Conservation (phyloP, 64 coral and sea anemone genomes). For the Actinia equina region DNA sequence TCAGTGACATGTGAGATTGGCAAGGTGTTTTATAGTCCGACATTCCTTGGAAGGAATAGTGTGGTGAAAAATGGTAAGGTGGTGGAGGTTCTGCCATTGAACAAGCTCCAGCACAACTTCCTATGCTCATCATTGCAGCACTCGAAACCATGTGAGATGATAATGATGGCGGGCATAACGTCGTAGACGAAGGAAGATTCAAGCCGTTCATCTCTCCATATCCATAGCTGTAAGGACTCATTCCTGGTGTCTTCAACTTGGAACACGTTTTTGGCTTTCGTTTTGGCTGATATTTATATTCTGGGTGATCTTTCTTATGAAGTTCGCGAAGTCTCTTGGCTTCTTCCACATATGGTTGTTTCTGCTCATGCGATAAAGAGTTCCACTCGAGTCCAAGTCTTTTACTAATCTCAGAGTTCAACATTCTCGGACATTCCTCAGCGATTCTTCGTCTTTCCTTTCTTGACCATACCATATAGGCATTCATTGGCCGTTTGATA, state of each 20-base stretch:
- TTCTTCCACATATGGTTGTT: constrained; percentile 92
- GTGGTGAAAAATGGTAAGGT: constrained; percentile 74
- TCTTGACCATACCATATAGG: constrained; percentile 99
- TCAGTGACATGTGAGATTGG: constrained; percentile 47
- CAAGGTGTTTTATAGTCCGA: constrained; percentile 69
- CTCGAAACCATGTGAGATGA: constrained; percentile 59
- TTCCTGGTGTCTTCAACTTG: constrained; percentile 71
- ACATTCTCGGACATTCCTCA: constrained; percentile 96
- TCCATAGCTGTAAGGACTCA: constrained; percentile 54
- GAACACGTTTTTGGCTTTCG: constrained; percentile 82
- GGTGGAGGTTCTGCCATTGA: constrained; percentile 69
- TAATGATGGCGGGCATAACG: constrained; percentile 59
- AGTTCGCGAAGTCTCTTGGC: constrained; percentile 81
- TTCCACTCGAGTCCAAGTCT: constrained; percentile 96
- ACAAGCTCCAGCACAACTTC: constrained; percentile 69
- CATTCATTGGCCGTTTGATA: constrained; percentile 99
- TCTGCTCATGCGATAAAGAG: constrained; percentile 77
- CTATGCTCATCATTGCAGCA: constrained; percentile 53
- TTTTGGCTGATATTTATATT: constrained; percentile 98
- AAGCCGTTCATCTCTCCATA: constrained; percentile 75
- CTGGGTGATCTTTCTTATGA: constrained; percentile 94
- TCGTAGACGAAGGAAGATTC: constrained; percentile 52
- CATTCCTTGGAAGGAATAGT: constrained; percentile 49
- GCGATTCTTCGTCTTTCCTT: constrained; percentile 92
- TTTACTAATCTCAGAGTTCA: constrained; percentile 98